Evolutionary conservation across 2,113 vertebrate species (phyloP).

Genomic region (Gallinago jamesoni): DNA sequence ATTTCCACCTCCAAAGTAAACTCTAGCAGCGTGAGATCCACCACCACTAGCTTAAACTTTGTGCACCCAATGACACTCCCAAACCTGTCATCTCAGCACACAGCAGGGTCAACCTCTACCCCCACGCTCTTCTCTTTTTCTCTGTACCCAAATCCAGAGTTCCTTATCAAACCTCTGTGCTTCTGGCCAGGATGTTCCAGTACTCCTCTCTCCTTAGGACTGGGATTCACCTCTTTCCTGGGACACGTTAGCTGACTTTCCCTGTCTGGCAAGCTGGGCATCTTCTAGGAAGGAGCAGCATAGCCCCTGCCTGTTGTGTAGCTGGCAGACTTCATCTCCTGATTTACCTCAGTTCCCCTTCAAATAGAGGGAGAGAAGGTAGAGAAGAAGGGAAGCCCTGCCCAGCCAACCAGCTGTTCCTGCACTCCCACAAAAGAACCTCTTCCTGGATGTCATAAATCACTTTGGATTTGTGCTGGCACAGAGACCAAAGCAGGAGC

Average conservation of each 20-base stretch:
- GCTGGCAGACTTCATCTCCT: not conserved
- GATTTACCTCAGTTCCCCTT: not conserved
- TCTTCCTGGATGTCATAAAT: not conserved
- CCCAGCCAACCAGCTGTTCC: not conserved
- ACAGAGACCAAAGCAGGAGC: not conserved
- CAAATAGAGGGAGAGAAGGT: not conserved
- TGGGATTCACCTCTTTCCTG: not conserved
- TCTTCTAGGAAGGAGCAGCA: not conserved
- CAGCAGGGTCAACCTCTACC: not conserved
- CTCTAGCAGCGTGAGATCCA: not conserved
- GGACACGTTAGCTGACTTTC: not conserved
- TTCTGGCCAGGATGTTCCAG: not conserved
- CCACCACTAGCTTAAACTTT: not conserved
- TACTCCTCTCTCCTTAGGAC: not conserved
- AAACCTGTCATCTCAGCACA: not conserved
- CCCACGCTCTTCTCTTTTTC: not conserved
- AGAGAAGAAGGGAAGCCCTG: not conserved
- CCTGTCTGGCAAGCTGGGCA: not conserved
- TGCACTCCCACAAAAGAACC: not conserved
- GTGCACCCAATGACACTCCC: not conserved
- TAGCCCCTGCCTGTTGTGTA: rapidly evolving
- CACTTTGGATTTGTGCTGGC: not conserved
- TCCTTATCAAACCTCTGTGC: not conserved
- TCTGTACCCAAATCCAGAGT: not conserved
- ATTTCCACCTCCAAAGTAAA: not conserved